Conservation (phyloP, 2,797 vertebrate species). For the Cercopithecus petaurista region DNA sequence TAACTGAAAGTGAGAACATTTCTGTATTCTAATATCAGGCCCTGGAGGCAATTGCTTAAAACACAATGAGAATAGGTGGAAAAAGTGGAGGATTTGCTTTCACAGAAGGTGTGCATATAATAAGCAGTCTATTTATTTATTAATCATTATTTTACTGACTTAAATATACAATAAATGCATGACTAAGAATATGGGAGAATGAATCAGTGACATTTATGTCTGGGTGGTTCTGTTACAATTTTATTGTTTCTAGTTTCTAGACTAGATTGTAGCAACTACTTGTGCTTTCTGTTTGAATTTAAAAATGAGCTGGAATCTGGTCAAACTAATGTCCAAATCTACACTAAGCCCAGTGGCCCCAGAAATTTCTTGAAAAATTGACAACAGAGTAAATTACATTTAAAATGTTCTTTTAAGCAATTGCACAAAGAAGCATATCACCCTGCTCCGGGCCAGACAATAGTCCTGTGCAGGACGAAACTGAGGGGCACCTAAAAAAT, state of each 20-base stretch:
- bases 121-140: constrained; percentile 21
- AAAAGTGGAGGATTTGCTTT: constrained; percentile 17
- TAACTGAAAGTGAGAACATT: neutral
- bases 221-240: constrained; percentile 63
- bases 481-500: neutral
- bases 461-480: neutral
- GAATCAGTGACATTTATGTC: constrained; percentile 69
- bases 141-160: constrained; percentile 74
- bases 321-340: neutral
- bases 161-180: constrained; percentile 76
- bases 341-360: neutral
- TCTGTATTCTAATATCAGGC: neutral
- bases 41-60: neutral
- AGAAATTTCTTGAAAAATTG: constrained; percentile 20
- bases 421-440: neutral
- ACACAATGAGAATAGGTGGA: neutral
- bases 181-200: constrained; percentile 67
- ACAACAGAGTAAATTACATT: neutral
- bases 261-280: constrained; percentile 19
- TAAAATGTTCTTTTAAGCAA: neutral
- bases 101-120: constrained; percentile 32
- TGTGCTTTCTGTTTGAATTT: constrained; percentile 39
- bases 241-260: constrained; percentile 30
- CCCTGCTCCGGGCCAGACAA: neutral
- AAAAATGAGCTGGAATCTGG: neutral